These are phyloP conservation scores for Spheniscus humboldti DNA, from an alignment of 2,797 vertebrate species.

Conservation along the genomic window DNA sequence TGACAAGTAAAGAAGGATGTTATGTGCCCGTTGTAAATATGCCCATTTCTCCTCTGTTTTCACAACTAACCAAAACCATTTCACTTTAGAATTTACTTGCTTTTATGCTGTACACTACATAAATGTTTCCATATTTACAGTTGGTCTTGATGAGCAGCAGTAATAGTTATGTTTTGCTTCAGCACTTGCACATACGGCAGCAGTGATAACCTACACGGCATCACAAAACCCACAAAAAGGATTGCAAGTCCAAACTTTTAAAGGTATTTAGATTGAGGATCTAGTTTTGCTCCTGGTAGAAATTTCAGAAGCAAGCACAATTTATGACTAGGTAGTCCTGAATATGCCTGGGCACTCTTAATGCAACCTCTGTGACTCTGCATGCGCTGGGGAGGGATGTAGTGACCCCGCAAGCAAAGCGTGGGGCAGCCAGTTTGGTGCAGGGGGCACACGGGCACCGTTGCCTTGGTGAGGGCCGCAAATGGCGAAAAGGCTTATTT, in stretches of 20 bases:
- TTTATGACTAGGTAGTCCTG: background rate
- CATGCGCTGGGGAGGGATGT: background rate
- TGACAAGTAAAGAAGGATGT: no score
- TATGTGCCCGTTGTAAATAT: background rate
- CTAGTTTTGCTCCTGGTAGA: background rate
- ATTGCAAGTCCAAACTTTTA: background rate
- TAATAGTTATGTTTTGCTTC: background rate
- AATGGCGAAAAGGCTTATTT: background rate
- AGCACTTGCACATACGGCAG: background rate
- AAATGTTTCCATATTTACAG: background rate
- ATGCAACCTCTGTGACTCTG: background rate
- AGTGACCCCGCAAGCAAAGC: background rate
- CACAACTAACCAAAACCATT: background rate
- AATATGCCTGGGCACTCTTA: background rate
- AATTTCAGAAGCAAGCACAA: background rate
- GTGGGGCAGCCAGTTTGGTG: background rate
- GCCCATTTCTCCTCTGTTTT: background rate
- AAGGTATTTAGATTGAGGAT: background rate
- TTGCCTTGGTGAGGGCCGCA: background rate
- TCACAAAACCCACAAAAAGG: background rate
- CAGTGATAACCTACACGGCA: fast-evolving
- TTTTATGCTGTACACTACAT: background rate
- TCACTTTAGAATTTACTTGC: background rate
- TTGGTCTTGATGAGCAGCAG: background rate
- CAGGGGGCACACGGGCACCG: fast-evolving